phyloP scores from a whole-genome alignment of 2,797 vertebrate genomes.

The Takifugu ocellatus region DNA sequence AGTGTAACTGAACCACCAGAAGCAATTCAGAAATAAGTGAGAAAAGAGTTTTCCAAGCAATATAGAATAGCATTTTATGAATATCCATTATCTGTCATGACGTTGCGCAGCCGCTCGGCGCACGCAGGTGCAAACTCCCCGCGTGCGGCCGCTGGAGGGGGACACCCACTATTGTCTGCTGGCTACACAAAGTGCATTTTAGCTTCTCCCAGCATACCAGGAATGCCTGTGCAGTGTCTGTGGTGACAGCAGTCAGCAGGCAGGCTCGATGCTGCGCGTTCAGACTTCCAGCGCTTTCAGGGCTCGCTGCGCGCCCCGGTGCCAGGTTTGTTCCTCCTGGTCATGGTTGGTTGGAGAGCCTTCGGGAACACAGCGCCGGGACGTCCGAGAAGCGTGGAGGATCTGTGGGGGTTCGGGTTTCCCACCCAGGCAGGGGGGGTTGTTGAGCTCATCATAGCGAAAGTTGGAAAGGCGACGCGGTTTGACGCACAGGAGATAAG shows the following conservation, averaged over 20 bases:
- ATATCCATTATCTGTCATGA: too few relatives aligned
- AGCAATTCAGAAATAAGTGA: neutral
- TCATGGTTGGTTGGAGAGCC: constrained; percentile 19
- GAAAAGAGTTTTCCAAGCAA: too few relatives aligned
- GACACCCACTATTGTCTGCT: constrained; percentile 45
- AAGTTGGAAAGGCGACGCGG: constrained; percentile 7
- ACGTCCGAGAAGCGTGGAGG: constrained; percentile 1
- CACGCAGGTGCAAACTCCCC: constrained; percentile 34
- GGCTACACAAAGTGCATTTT: constrained; percentile 35
- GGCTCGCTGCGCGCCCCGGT: constrained; percentile 10
- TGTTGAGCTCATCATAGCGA: neutral
- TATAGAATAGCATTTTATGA: too few relatives aligned
- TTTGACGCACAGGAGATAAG: constrained; percentile 18
- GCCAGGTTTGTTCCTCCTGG: constrained; percentile 6
- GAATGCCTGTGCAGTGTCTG: constrained; percentile 29
- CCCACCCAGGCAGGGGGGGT: neutral
- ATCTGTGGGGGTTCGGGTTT: neutral
- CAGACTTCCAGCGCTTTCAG: constrained; percentile 51
- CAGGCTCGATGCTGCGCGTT: too few relatives aligned
- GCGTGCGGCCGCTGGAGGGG: constrained; percentile 20
- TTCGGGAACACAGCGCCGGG: constrained; percentile 29
- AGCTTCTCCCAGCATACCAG: constrained; percentile 51
- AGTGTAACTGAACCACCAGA: neutral
- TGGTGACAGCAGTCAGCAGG: constrained; percentile 26
- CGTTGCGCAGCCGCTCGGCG: neutral